Evolutionary conservation across 2,113 vertebrate genomes (phyloP), one percentile per base, ranked within the genome.

Genomic region (Xiphophorus couchianus): DNA sequence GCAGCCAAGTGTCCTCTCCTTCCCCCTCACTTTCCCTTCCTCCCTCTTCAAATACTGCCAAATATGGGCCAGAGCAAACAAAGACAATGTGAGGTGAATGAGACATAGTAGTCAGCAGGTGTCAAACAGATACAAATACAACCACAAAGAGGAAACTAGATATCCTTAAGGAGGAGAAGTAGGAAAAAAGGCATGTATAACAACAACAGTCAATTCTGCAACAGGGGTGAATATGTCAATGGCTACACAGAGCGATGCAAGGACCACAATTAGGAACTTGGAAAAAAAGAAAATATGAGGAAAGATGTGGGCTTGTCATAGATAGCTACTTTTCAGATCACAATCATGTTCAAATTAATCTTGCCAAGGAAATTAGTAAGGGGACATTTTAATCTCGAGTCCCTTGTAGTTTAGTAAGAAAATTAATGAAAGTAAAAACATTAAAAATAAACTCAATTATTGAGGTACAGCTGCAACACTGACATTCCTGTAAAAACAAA

Each of bases 11-110:
- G 69, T 76, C 82, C 82, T 82, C 75, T n/a, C 42, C 13, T 37
- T 25, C 60, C 12, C 76, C 25, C 70, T n/a, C n/a, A 33, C 81
- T 81, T 80, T 86, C 81, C 75, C 90, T 90, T 86, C 84, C 76
- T 66, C 17, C 17, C 17, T 74, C 74, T 66, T 76, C 67, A 85
- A 83, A 62, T 54, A 60, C 51, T 73, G 58, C 77, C 69, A 86
- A 85, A 84, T 78, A 71, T 65, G 76, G 81, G 39, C 39, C 64
- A 79, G 28, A 5, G 48, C 61, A 12, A 27, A 63, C 27, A 4
- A 7, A 8, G 42, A 27, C 14, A 8, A 44, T 54, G 48, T 10
- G 51, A 2, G 4, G 1, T 0, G 63, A 14, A 51, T 4, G 12
- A 70, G 63, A 71, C 9, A 65, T 42, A 37, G 10, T 35, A 69